These are phyloP conservation scores for Drosophila meridionalis DNA, from an alignment of 2,888 invertebrate species.

Conservation along the genomic window DNA sequence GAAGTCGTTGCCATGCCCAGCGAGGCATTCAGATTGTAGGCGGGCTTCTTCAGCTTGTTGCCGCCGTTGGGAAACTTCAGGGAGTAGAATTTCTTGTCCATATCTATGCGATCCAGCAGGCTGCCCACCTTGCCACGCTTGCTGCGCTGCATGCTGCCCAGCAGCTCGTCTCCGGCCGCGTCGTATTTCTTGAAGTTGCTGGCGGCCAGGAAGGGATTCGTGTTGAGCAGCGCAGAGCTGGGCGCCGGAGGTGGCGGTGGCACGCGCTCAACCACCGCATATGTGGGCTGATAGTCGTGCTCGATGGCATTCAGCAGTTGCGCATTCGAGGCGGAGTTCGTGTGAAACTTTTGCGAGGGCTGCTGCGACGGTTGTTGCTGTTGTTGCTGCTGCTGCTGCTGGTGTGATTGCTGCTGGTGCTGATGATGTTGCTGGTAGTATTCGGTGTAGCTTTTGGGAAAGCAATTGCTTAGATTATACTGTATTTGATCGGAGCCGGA, in stretches of 20 bases:
- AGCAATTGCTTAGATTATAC: constrained; percentile 84
- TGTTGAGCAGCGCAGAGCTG: constrained; percentile 61
- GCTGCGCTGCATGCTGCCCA: constrained; percentile 51
- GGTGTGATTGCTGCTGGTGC: constrained; percentile 56
- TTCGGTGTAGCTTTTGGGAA: constrained; percentile 84
- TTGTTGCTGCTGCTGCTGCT: constrained; percentile 11
- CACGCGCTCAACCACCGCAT: constrained; percentile 79
- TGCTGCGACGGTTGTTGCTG: constrained; percentile 37
- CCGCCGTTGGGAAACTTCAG: constrained; percentile 77
- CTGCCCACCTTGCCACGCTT: constrained; percentile 44
- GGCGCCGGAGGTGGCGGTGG: constrained; percentile 54
- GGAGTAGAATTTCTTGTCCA: constrained; percentile 84
- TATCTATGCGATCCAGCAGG: constrained; percentile 66
- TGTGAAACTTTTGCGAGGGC: constrained; percentile 55
- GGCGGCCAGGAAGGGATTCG: constrained; percentile 83
- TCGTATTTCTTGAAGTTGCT: constrained; percentile 83
- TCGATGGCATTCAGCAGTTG: constrained; percentile 79
- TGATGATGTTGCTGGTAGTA: constrained; percentile 83
- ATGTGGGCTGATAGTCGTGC: constrained; percentile 80
- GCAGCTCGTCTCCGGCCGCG: constrained; percentile 58
- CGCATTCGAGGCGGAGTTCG: constrained; percentile 71
- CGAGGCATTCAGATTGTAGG: constrained; percentile 55
- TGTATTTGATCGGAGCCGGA: constrained; percentile 73
- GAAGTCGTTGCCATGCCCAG: constrained; percentile 52
- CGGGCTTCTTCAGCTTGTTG: constrained; percentile 53